phyloP scores from a whole-genome alignment of 2,797 vertebrate species.

The Rhynchotus rufescens region DNA sequence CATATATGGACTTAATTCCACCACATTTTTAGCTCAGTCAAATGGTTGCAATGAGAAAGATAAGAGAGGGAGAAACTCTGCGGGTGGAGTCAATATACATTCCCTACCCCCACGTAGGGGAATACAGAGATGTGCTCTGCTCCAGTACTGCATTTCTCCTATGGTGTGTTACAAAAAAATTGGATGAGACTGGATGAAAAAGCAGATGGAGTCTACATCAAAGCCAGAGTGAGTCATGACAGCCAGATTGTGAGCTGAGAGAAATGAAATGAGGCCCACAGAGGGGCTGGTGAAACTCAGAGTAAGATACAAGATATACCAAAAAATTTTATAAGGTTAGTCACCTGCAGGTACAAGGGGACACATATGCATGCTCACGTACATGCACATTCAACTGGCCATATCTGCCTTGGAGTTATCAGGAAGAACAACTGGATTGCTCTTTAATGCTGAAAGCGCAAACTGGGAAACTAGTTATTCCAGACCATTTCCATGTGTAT shows the following conservation, averaged over 20 bases:
- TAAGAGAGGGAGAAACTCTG: background rate
- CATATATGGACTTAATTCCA: background rate
- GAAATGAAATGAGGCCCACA: background rate
- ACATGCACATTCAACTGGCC: background rate
- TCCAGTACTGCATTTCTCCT: conserved; percentile 53
- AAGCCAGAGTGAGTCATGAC: conserved; percentile 50
- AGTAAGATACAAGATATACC: background rate
- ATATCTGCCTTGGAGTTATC: background rate
- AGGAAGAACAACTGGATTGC: background rate
- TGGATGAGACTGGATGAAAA: conserved; percentile 38
- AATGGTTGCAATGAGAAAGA: background rate
- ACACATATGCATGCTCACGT: rapidly evolving
- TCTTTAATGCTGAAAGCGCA: background rate
- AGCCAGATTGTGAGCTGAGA: conserved; percentile 48
- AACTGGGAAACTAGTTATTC: background rate
- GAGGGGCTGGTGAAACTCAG: background rate
- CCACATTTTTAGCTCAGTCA: background rate
- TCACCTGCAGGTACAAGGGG: background rate
- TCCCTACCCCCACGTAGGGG: background rate
- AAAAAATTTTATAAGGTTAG: background rate
- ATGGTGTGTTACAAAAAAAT: background rate
- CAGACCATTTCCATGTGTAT: background rate
- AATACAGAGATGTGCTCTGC: background rate
- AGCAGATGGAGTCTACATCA: conserved; percentile 60
- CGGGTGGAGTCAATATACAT: background rate